These are phyloP conservation scores for Oreochromis grahami DNA, from an alignment of 2,797 vertebrate species.

Conservation along the genomic window DNA sequence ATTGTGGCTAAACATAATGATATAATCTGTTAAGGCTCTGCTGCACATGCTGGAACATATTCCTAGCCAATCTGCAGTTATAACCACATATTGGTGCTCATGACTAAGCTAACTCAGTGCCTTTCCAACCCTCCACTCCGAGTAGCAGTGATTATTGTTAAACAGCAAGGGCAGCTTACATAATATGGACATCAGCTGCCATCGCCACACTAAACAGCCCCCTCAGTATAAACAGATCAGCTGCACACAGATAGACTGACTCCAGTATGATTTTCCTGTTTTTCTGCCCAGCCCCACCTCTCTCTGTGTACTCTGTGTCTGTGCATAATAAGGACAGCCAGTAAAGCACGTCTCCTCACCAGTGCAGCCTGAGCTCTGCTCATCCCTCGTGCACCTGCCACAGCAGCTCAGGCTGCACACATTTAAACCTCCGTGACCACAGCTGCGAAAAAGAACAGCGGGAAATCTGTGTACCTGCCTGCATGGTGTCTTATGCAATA, in stretches of 20 bases:
- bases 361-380: constrained; percentile 29
- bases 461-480: neutral
- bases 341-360: constrained; percentile 8
- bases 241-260: neutral
- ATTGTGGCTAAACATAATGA: neutral
- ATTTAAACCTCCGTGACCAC: constrained; percentile 4
- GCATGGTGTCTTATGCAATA: neutral
- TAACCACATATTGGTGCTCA: neutral
- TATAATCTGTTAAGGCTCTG: neutral
- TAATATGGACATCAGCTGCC: neutral
- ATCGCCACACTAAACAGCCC: neutral
- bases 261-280: constrained; percentile 22
- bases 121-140: neutral
- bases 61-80: neutral
- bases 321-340: neutral
- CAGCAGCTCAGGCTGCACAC: constrained; percentile 4
- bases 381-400: constrained; percentile 34
- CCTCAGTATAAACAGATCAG: neutral
- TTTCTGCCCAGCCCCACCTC: constrained; percentile 30
- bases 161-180: neutral
- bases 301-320: neutral
- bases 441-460: neutral
- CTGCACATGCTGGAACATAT: constrained; percentile 1
- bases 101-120: neutral
- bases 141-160: neutral